Evolutionary conservation across 1,140 invertebrate species (phyloP).

Genomic region (Melitaea cinxia): DNA sequence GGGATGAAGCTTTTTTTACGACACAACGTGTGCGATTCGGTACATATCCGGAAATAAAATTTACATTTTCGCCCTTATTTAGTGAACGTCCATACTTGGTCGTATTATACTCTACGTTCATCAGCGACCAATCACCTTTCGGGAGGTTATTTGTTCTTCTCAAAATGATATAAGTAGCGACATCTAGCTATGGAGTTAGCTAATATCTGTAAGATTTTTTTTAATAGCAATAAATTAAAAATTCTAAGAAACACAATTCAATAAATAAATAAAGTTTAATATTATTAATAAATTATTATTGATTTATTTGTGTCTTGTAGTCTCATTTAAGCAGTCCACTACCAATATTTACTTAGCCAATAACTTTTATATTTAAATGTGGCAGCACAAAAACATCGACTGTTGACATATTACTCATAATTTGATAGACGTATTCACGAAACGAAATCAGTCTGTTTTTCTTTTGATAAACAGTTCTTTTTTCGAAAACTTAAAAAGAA

Average conservation of each 20-base stretch:
- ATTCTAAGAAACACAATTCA: not conserved
- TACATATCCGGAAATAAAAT: slow-evolving; percentile 51
- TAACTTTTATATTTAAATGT: not conserved
- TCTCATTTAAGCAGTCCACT: too few species aligned
- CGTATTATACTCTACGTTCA: slow-evolving; percentile 53
- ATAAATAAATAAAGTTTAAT: not conserved
- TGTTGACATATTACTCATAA: slow-evolving; percentile 35
- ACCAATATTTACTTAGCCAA: not conserved
- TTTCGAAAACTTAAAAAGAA: slow-evolving; percentile 75
- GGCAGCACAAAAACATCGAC: slow-evolving; percentile 15
- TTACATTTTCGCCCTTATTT: slow-evolving; percentile 65
- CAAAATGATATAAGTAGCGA: slow-evolving; percentile 37
- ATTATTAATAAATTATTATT: too few species aligned
- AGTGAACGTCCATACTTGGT: slow-evolving; percentile 52
- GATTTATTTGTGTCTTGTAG: too few species aligned
- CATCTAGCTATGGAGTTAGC: slow-evolving; percentile 42
- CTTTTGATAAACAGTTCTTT: slow-evolving; percentile 75
- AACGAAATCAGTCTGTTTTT: slow-evolving; percentile 74
- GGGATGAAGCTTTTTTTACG: slow-evolving; percentile 39
- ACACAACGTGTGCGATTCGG: slow-evolving; percentile 41
- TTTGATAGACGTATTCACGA: slow-evolving; percentile 53
- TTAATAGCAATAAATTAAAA: not conserved
- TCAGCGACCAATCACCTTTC: slow-evolving; percentile 56
- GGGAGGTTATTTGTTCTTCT: slow-evolving; percentile 36
- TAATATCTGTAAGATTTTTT: not conserved